Conservation (phyloP, 2,113 vertebrate genomes). For the Naja naja region DNA sequence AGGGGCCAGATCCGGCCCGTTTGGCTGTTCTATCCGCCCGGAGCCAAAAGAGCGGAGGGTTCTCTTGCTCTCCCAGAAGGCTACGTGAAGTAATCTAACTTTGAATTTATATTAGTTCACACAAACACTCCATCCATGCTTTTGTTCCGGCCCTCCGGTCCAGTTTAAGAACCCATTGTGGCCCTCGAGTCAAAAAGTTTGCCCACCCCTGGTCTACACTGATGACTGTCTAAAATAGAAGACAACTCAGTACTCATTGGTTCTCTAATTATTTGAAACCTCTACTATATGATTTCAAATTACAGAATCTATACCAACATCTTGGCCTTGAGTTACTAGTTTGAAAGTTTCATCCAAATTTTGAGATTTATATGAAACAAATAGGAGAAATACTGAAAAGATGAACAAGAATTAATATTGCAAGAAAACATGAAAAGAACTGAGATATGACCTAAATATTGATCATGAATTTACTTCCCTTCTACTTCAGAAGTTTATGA, state of each 20-base stretch:
- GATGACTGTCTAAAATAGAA: neutral
- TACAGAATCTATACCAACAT: neutral
- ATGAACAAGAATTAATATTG: neutral
- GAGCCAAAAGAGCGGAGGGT: too few relatives aligned
- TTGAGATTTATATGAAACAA: neutral
- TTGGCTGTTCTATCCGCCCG: too few relatives aligned
- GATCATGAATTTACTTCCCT: neutral
- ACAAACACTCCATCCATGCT: too few relatives aligned
- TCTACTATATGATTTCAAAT: neutral
- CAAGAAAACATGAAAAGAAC: neutral
- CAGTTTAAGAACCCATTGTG: too few relatives aligned
- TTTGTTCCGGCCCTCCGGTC: too few relatives aligned
- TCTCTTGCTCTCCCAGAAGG: too few relatives aligned
- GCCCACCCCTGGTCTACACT: too few relatives aligned
- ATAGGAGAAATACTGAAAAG: neutral
- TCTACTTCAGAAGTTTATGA: neutral
- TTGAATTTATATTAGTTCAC: too few relatives aligned
- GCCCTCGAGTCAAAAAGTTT: too few relatives aligned
- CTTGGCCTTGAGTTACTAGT: neutral
- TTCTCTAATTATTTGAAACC: neutral
- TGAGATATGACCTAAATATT: neutral
- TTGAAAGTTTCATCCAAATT: neutral
- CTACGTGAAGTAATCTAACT: too few relatives aligned
- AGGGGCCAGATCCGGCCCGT: too few relatives aligned
- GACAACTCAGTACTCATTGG: neutral